Base-by-base conservation (phyloP, 1,140 invertebrate species). In the Heterodera carotae region DNA sequence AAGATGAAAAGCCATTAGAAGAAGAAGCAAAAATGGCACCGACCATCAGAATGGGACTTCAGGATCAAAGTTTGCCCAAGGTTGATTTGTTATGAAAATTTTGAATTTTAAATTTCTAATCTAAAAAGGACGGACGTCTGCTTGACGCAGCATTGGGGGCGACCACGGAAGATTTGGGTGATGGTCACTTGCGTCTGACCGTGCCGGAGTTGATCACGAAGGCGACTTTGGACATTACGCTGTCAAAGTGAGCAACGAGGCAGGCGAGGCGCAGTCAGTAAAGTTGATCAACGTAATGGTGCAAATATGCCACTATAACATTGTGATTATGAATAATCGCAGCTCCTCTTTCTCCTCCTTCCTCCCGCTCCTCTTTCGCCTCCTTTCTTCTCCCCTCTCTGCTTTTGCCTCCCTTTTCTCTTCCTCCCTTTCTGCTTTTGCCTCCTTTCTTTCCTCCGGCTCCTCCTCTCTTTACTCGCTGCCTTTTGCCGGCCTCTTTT, bases 41-140 rank as follows among this genome's bases (percentile, higher is more conserved):
- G 0, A 90, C 88, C 10, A 96, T 97, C 88, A 91, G 92, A 0
- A 93, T 94, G 85, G 92, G 90, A 77, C 93, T 96, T 83, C 91
- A 91, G 0, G 93, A 96, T 88, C 88, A 93, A 29, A 74, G 56
- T 7, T 93, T 96, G 84, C 86, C 84, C 27, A 87, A 76, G 69
- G 92, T 92, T 78, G 48, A 78, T 69, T 33, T 29, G 27, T 2
- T n/a, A n/a, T n/a, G n/a, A 10, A 3, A 78, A 56, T 34, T 15
- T 34, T 2, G 3, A 15, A 10, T 15, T 64, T 29, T 31, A n/a
- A 56, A 56, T 22, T 43, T 43, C 39, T 43, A 43, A 12, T 8
- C 5, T 53, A 12, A 33, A 25, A 81, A 80, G 33, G 86, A 87
- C 69, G 85, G 86, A 29, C 71, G 81, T 33, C 86, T 86, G 71